Evolutionary conservation across 2,888 invertebrate species (phyloP), one percentile per base, ranked within the genome.

Genomic region (Endotricha flammealis): DNA sequence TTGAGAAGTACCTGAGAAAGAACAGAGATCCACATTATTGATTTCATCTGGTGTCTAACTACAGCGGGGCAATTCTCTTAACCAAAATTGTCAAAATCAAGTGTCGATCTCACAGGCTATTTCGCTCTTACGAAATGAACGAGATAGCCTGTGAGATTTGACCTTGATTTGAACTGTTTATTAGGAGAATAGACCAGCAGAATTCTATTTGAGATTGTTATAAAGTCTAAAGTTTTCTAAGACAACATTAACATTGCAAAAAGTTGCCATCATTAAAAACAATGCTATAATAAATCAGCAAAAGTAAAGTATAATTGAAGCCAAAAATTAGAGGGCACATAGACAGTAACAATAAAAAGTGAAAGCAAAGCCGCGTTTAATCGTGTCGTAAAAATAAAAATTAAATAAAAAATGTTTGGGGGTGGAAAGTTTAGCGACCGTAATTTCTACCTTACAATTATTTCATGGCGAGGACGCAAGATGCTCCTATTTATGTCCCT

Each of bases 1-100:
- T 83, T 83, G 83, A 82, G 83, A 85, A 85, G 83, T 85, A 85
- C 83, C 83, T 85, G 83, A 65, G 81, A 72, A 83, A 85, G 78
- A 83, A 85, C 79, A 83, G 78, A 85, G 72, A 67, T 57, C 63
- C 68, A 63, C 64, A 73, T 85, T 83, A 82, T 75, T 79, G 57
- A 70, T 61, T 55, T 65, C 49, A 54, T 55, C 50, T 49, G 46
- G 42, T 42, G 38, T 33, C 43, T 41, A 49, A n/a, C n/a, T n/a
- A n/a, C n/a, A n/a, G n/a, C n/a, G n/a, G n/a, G n/a, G n/a, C n/a
- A n/a, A n/a, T n/a, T n/a, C n/a, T n/a, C n/a, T n/a, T n/a, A n/a
- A n/a, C n/a, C n/a, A n/a, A n/a, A n/a, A n/a, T n/a, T n/a, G n/a
- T n/a, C n/a, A n/a, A n/a, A n/a, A n/a, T n/a, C n/a, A n/a, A n/a